A percentile compares a stretch with the other conserved stretches of the same genome.
phyloP scores from a whole-genome alignment of 1,140 invertebrate genomes.

The Drosophila nannoptera region DNA sequence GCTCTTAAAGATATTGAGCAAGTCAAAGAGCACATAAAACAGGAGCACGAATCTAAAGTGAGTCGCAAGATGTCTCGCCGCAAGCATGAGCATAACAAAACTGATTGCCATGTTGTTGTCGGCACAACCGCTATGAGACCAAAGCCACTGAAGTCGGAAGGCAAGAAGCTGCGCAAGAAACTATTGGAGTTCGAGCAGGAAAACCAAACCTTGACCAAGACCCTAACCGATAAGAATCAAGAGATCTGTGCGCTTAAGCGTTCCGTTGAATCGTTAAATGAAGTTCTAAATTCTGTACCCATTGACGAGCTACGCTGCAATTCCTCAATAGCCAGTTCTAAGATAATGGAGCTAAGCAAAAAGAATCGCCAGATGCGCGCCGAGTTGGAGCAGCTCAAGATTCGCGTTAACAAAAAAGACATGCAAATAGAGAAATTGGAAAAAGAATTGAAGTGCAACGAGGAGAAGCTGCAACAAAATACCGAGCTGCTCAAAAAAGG shows the following conservation, averaged over 20 bases:
- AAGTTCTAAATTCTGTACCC: conserved; percentile 77
- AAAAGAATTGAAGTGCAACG: conserved; percentile 72
- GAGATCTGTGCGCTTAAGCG: conserved; percentile 80
- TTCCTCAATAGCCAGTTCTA: conserved; percentile 80
- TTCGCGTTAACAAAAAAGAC: conserved; percentile 73
- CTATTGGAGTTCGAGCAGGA: conserved; percentile 53
- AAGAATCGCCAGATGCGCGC: conserved; percentile 81
- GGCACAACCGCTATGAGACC: conserved; percentile 27
- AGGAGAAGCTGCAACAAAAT: conserved; percentile 44
- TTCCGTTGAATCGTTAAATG: conserved; percentile 80
- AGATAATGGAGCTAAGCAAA: conserved; percentile 81
- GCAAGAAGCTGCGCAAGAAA: conserved; percentile 63
- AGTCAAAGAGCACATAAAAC: not conserved
- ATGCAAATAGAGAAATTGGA: conserved; percentile 79
- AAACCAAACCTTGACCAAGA: conserved; percentile 54
- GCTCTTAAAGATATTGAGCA: not conserved
- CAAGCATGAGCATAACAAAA: conserved; percentile 32
- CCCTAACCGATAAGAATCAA: conserved; percentile 79
- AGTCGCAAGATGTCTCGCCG: conserved; percentile 21
- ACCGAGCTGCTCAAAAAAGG: conserved; percentile 46
- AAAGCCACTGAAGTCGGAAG: conserved; percentile 39
- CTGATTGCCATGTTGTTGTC: conserved; percentile 43
- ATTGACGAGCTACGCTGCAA: conserved; percentile 81
- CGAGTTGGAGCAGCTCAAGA: conserved; percentile 80
- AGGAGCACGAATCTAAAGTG: no score